Evolutionary conservation across 2,113 vertebrate species (phyloP), one percentile per base, ranked within the genome.

Genomic region (Brachionichthys hirsutus): DNA sequence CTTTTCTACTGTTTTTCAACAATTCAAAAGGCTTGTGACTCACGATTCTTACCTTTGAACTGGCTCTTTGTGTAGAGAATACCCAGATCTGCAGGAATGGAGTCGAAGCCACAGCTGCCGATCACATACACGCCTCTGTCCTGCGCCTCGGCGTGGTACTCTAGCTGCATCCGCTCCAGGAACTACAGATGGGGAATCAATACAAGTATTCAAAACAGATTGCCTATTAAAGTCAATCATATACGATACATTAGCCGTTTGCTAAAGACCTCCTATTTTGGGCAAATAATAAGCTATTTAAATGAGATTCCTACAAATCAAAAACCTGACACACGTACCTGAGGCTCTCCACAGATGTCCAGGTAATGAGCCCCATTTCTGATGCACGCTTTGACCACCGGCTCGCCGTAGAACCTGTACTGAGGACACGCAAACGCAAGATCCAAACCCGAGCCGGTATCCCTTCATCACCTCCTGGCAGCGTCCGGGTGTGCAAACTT

Each of bases 101-200:
- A 95, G 88, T 96, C 95, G 82, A 97, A 97, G 17, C 95, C 95
- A 75, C 93, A 93, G 92, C 94, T 97, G 68, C 95, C 95, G 68
- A 97, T 49, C 36, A 98, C 52, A 64, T 96, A 97, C 0, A 93
- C 91, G 5, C 94, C 93, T 45, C 90, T 94, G 24, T 93, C 92
- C 9, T 87, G 89, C 42, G 95, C 95, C 67, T 88, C 88, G 12
- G 80, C 70, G n/a, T 95, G 85, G 83, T 95, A 95, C 52, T 94
- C 93, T 48, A 93, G 81, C 79, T 93, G 90, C 89, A 94, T 94
- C 50, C 86, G 87, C 87, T 97, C 95, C 64, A 98, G 88, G 81
- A 93, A 97, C 95, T 97, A 58, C 9, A 62, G 10, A 14, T 9
- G 19, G 35, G 13, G 8, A 24, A 10, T 2, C 40, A 40, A 38